Evolutionary conservation across 2,113 vertebrate genomes (phyloP).

Genomic region (Psittacula cyanocephala): DNA sequence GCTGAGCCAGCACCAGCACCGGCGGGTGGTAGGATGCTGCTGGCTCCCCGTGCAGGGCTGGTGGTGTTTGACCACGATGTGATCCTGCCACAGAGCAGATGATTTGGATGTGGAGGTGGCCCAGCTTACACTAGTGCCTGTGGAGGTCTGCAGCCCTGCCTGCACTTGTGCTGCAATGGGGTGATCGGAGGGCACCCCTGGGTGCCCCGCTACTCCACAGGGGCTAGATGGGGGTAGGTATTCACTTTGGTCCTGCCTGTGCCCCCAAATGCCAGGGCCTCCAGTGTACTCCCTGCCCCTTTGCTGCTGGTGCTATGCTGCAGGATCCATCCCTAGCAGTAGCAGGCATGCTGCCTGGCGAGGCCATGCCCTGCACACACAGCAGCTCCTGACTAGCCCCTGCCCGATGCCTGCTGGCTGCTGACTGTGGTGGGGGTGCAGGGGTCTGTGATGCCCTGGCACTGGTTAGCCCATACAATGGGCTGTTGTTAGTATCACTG

Average conservation of each 20-base stretch:
- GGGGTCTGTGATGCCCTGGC: background rate
- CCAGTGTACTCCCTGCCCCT: accelerated
- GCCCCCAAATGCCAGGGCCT: background rate
- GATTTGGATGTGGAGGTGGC: background rate
- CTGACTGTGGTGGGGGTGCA: background rate
- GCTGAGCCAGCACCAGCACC: accelerated
- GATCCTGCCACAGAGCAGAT: background rate
- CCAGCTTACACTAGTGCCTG: accelerated
- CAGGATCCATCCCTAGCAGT: background rate
- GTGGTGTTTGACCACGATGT: accelerated
- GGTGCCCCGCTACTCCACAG: background rate
- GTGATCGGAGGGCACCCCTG: background rate
- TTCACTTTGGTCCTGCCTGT: background rate
- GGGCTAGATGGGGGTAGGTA: background rate
- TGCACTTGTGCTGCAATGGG: accelerated
- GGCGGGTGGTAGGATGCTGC: accelerated
- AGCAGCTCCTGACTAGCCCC: background rate
- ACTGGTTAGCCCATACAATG: background rate
- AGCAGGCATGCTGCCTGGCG: background rate
- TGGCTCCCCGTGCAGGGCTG: accelerated
- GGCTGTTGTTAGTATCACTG: background rate
- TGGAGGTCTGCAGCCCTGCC: background rate
- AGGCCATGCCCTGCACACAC: background rate
- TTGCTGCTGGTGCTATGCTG: accelerated
- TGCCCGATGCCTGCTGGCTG: background rate